Evolutionary conservation across 2,113 vertebrate genomes (phyloP), one percentile per base, ranked within the genome.

Genomic region (Zosterops lateralis): DNA sequence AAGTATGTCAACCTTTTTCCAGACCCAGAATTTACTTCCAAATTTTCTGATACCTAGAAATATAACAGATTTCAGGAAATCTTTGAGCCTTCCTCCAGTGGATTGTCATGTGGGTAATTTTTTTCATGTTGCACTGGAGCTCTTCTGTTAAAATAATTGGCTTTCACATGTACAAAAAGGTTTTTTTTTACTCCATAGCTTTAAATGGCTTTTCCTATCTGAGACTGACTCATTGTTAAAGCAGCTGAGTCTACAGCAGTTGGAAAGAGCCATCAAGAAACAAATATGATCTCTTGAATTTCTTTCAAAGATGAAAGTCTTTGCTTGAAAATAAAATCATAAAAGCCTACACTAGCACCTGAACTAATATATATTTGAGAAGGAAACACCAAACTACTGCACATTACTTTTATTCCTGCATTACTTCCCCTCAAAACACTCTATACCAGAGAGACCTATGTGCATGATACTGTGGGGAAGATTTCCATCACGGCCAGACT

Each of bases 231-330:
- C 93, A 83, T 53, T 90, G 44, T 90, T 90, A 86, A 79, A 93
- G 86, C 68, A 89, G 57, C 90, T 84, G 68, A 58, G 40, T 75
- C 73, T 72, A 57, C 17, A 64, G 72, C 34, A n/a, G 53, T 74
- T 88, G 85, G 92, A 94, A 96, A 90, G 32, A 65, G 45, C 45
- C 90, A 84, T 74, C 45, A 62, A 91, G 89, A 81, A 92, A 60
- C 61, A 89, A 89, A 96, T 93, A 34, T 0, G 2, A 77, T 75
- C 32, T 15, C 24, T 40, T 72, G 28, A 79, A 79, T 91, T 83
- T 66, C 47, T 60, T 84, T 76, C 71, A 66, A 74, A 76, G 67
- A 57, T 51, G 4, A 67, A 95, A 85, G 31, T 34, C 38, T 83
- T 90, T 58, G 18, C 61, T 85, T 73, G 81, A 79, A 90, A 83